Base-by-base conservation (phyloP, 2,888 invertebrate genomes). In the Pseudococcus viburni region DNA sequence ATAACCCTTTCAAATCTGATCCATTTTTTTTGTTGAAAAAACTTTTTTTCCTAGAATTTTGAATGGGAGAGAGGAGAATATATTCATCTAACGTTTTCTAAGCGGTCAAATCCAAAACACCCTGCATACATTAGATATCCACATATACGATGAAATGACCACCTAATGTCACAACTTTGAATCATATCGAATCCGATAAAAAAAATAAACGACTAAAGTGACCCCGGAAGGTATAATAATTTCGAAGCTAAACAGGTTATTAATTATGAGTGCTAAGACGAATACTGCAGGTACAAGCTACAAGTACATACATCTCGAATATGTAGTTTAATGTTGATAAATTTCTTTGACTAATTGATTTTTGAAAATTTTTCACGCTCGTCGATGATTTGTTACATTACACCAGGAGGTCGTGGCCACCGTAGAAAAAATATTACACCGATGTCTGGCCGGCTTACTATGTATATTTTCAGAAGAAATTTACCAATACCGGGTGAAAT, bases 321-420 rank as follows among this genome's bases (percentile, higher is more conserved):
- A 33, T 33, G 42, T 80, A 42, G 80, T 42, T 80, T 80, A 42
- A 19, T 80, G 42, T 80, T 42, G 80, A 80, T 80, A 42, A 80
- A 80, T 80, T 80, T 80, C 42, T 80, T 80, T 33, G 80, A 80
- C 80, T 80, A 80, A 80, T 80, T 80, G 80, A 80, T 80, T 80
- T 80, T n/a, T 42, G 42, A 80, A 42, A 80, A 80, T 80, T 80
- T 42, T 80, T 42, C 80, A 80, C 80, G 80, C 80, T 80, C 42
- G 17, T 80, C 80, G 80, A 46, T 80, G 80, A 80, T 80, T 80
- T 80, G 80, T 80, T 80, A 80, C 42, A 80, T 80, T 80, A 39
- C 42, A 26, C 80, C 42, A 42, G 80, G 39, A 80, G 80, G 80
- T 80, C 80, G 68, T 73, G 80, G 42, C 80, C 80, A 42, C 68